Evolutionary conservation across 2,888 invertebrate genomes (phyloP).

Genomic region (Polylopha cassiicola): DNA sequence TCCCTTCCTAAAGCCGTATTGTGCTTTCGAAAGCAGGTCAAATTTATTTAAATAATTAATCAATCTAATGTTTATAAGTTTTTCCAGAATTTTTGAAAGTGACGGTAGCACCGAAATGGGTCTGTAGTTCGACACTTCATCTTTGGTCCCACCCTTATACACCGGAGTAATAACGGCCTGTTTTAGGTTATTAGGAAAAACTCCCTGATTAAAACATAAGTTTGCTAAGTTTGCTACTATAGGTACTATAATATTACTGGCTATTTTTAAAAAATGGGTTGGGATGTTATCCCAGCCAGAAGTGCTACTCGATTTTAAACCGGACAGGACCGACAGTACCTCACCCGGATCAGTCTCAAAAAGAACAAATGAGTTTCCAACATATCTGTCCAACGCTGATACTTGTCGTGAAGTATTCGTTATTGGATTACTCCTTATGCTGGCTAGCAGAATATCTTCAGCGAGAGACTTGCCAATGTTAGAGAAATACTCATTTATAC

Average conservation of each 20-base stretch:
- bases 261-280: conserved; percentile 6
- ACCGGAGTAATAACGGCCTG: conserved; percentile 8
- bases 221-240: conserved; percentile 3
- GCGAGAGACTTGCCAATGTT: conserved; percentile 4
- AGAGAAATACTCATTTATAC: conserved; percentile 7
- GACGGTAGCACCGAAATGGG: conserved; percentile 2
- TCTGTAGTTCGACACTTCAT: conserved; percentile 3
- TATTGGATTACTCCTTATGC: background rate
- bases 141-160: conserved; percentile 7
- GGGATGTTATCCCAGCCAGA: conserved; percentile 12
- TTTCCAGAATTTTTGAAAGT: conserved; percentile 1
- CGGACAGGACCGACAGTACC: background rate
- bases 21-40: conserved; percentile 12
- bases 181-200: conserved; percentile 3
- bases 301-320: conserved; percentile 9
- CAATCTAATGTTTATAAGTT: background rate
- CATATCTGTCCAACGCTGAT: too few species aligned
- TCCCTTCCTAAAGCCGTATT: conserved; percentile 20
- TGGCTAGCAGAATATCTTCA: background rate
- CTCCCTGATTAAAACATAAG: conserved; percentile 2
- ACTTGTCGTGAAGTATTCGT: too few species aligned
- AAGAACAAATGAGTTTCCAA: background rate
- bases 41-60: too few species aligned
- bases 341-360: background rate
- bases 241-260: conserved; percentile 1